phyloP scores from a whole-genome alignment of 2,888 invertebrate species.

The Ophraella communa region DNA sequence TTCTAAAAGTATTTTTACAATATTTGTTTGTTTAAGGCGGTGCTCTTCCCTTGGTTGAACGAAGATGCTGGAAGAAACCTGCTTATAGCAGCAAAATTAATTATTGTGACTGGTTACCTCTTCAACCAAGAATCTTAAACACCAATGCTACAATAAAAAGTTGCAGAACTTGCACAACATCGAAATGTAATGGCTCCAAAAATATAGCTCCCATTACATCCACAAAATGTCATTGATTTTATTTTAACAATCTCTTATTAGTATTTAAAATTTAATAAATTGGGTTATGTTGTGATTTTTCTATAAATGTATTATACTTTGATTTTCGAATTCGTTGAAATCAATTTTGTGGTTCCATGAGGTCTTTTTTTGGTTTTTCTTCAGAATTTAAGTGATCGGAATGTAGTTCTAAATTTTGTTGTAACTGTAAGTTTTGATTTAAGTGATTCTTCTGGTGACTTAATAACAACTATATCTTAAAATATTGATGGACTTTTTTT shows the following conservation, averaged over 20 bases:
- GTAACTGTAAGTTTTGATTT: too few relatives aligned
- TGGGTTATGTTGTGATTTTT: too few relatives aligned
- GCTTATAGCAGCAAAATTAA: slow-evolving; percentile 11
- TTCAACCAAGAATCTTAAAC: background rate
- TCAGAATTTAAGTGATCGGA: too few relatives aligned
- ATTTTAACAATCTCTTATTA: background rate
- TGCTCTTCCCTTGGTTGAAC: slow-evolving; percentile 22
- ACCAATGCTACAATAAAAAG: slow-evolving; percentile 5
- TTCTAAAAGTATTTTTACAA: background rate
- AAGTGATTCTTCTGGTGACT: too few relatives aligned
- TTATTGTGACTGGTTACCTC: slow-evolving; percentile 30
- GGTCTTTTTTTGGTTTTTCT: too few relatives aligned
- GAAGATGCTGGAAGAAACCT: slow-evolving; percentile 33
- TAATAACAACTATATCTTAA: too few relatives aligned
- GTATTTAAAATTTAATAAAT: too few relatives aligned
- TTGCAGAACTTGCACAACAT: slow-evolving; percentile 26
- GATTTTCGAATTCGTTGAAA: too few relatives aligned
- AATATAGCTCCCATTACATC: background rate
- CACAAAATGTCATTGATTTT: background rate
- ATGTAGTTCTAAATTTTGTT: too few relatives aligned
- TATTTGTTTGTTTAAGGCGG: slow-evolving; percentile 31
- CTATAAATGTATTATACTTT: too few relatives aligned
- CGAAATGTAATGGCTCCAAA: slow-evolving; percentile 29
- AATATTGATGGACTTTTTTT: too few relatives aligned
- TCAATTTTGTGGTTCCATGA: too few relatives aligned